These are phyloP conservation scores for Bettongia penicillata DNA, from an alignment of 2,113 vertebrate genomes.

Conservation along the genomic window DNA sequence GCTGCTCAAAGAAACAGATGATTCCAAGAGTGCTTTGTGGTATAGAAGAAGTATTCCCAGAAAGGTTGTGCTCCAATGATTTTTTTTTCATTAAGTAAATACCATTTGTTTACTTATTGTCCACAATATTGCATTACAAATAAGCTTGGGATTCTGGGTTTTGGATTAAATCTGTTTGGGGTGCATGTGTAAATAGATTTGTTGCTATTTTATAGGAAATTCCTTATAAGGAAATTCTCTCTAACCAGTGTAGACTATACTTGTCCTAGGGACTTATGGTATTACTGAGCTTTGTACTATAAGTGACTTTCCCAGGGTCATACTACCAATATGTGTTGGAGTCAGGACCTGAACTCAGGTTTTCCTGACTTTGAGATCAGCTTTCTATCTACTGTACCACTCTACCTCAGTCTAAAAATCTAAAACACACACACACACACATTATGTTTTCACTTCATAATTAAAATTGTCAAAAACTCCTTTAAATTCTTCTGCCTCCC, in stretches of 20 bases:
- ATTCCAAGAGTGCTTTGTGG: conserved; percentile 39
- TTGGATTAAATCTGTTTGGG: background rate
- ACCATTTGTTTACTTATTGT: conserved; percentile 40
- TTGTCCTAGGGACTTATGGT: background rate
- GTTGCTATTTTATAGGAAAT: background rate
- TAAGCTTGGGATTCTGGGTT: background rate
- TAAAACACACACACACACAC: conserved; percentile 9
- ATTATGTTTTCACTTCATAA: conserved; percentile 53
- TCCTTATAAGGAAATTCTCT: background rate
- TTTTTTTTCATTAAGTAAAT: conserved; percentile 60
- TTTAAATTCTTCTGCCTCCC: conserved; percentile 52
- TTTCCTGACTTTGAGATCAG: background rate
- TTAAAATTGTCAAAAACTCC: conserved; percentile 32
- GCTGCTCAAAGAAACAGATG: conserved; percentile 23
- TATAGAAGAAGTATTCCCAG: background rate
- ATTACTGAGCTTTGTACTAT: background rate
- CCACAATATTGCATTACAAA: conserved; percentile 24
- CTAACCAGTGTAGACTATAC: background rate
- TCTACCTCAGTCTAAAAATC: background rate
- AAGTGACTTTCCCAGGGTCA: background rate
- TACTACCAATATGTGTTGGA: background rate
- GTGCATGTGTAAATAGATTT: background rate
- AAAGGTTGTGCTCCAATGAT: conserved; percentile 35
- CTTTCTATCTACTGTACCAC: background rate
- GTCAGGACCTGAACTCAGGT: background rate